Evolutionary conservation across 1,140 invertebrate genomes (phyloP), one percentile per base, ranked within the genome.

Genomic region (Brachionus sp.): DNA sequence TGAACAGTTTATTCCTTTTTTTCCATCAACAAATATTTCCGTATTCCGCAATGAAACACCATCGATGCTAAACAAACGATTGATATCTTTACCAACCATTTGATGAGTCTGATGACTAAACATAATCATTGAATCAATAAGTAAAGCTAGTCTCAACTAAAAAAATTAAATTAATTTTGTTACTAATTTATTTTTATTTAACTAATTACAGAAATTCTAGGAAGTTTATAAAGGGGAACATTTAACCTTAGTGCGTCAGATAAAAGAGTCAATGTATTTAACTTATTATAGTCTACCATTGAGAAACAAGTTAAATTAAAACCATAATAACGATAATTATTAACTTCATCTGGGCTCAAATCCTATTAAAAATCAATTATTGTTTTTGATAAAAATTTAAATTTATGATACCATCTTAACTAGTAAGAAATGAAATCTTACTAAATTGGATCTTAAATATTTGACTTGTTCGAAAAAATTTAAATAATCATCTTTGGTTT

Each of bases 221-320:
- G 66, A 1, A 50, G n/a, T 23, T 66, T 83, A n/a, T 68, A 33
- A 25, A 83, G 33, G 53, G 57, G 39, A 16, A 83, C 44, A 13
- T 83, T 70, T 9, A 70, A 3, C n/a, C 44, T 25, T 9, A 83
- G 57, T 37, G 62, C 62, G 25, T 80, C 77, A 42, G 77, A 80
- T 44, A 80, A 25, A 10, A 80, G 29, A 66, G 50, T 66, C 23
- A 80, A 66, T 23, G 77, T 80, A 3, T 80, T 80, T 62, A 80
- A 37, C 9, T 80, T 83, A 33, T 83, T 70, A 23, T 68, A 53
- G 46, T 83, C 80, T 13, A 83, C 44, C 42, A 83, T 68, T 50
- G 57, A 46, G 68, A 83, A 83, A 13, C 80, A 35, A 25, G 80
- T 83, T 5, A 83, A 68, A 25, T 83, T 83, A 37, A 83, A 57